Conservation (phyloP, 2,888 invertebrate genomes). For the Epistrophella euchroma region DNA sequence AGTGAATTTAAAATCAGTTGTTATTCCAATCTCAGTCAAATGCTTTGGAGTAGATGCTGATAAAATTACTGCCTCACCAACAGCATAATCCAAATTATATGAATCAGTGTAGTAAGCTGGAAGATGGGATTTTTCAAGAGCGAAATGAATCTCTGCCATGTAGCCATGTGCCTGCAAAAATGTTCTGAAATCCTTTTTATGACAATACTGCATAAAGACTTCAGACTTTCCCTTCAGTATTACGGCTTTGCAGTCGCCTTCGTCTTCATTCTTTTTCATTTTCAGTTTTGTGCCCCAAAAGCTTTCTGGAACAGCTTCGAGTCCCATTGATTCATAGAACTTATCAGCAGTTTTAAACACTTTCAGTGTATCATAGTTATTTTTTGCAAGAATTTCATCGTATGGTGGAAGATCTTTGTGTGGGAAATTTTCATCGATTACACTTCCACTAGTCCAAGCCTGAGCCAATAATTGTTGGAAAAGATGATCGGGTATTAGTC, state of each 20-base stretch:
- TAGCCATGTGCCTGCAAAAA: conserved; percentile 71
- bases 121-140: conserved; percentile 43
- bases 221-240: conserved; percentile 13
- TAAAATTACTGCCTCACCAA: conserved; percentile 66
- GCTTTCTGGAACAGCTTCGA: conserved; percentile 10
- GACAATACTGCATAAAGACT: conserved; percentile 58
- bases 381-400: neutral
- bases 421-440: conserved; percentile 14
- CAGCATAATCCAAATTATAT: conserved; percentile 44
- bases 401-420: neutral
- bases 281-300: conserved; percentile 3
- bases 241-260: conserved; percentile 38
- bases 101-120: conserved; percentile 51
- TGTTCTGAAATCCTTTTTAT: conserved; percentile 64
- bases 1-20: neutral
- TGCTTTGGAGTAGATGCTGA: conserved; percentile 58
- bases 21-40: conserved; percentile 34
- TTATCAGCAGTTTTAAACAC: conserved; percentile 29
- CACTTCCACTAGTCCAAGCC: conserved; percentile 23
- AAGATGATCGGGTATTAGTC: conserved; percentile 90
- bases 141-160: conserved; percentile 61
- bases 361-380: neutral
- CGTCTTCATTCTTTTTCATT: neutral
- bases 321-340: conserved; percentile 51
- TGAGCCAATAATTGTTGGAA: conserved; percentile 84